Percentiles rank a stretch among this genome's conserved stretches.
Evolutionary conservation across 2,113 vertebrate species (phyloP).

Genomic region (Aptenodytes patagonicus): DNA sequence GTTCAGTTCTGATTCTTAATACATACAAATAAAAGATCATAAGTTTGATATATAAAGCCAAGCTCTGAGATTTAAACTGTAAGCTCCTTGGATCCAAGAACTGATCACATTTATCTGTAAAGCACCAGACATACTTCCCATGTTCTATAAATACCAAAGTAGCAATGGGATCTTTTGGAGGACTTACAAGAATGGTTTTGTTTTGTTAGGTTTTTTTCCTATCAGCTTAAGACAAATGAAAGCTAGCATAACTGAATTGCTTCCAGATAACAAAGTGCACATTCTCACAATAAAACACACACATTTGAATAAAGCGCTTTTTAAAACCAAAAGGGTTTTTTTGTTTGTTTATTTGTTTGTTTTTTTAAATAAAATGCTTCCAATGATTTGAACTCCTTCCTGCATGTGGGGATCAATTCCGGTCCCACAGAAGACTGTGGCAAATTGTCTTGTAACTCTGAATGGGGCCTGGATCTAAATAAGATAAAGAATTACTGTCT

Average conservation of each 20-base stretch:
- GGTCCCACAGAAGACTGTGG: not conserved
- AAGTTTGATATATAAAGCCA: not conserved
- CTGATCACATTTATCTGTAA: constrained; percentile 23
- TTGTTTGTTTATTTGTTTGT: not conserved
- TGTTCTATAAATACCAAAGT: not conserved
- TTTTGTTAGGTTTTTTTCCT: not conserved
- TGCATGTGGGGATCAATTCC: not conserved
- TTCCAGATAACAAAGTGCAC: not conserved
- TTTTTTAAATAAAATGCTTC: not conserved
- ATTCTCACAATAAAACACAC: not conserved
- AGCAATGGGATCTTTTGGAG: not conserved
- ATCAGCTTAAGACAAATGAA: not conserved
- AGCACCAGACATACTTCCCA: not conserved
- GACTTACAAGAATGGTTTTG: not conserved
- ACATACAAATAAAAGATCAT: not conserved
- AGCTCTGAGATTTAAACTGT: not conserved
- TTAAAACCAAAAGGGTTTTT: not conserved
- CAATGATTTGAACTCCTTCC: not conserved
- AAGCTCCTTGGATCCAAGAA: not conserved
- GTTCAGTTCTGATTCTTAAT: not conserved
- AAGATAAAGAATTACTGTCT: not conserved
- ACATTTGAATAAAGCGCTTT: not conserved
- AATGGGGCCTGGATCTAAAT: not conserved
- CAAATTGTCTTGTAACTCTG: not conserved
- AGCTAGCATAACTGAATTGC: not conserved